phyloP scores from a whole-genome alignment of 2,797 vertebrate genomes.

The Liasis olivaceus region DNA sequence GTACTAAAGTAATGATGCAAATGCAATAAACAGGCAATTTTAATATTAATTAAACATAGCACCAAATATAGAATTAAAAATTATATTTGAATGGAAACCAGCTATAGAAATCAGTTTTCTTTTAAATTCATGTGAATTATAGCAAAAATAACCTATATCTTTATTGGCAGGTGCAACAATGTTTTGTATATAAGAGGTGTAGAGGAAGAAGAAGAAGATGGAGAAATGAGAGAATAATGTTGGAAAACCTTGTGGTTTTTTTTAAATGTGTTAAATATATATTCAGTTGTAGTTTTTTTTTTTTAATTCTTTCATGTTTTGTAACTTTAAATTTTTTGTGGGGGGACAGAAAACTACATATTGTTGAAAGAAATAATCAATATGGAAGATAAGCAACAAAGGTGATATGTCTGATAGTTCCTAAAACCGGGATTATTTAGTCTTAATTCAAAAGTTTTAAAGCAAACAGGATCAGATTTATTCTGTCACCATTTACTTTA shows the following conservation, averaged over 20 bases:
- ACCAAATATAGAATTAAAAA: background rate
- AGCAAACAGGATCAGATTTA: constrained; percentile 16
- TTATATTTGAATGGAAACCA: background rate
- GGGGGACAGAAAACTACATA: background rate
- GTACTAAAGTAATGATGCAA: background rate
- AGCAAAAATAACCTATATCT: constrained; percentile 36
- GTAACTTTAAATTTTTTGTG: constrained; percentile 7
- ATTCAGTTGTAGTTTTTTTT: background rate
- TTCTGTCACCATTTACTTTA: background rate
- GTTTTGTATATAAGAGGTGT: constrained; percentile 98
- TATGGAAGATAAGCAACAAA: constrained; percentile 9
- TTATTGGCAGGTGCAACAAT: constrained; percentile 90
- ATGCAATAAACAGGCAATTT: background rate
- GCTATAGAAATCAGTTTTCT: background rate
- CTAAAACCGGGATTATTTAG: background rate
- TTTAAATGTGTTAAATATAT: constrained; percentile 24
- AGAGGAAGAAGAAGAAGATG: constrained; percentile 98
- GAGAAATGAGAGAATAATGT: constrained; percentile 96
- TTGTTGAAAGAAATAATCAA: background rate
- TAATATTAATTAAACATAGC: background rate
- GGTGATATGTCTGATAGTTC: background rate
- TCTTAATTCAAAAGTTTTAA: background rate
- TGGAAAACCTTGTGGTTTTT: constrained; percentile 61
- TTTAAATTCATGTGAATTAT: background rate
- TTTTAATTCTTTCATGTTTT: background rate